phyloP scores from a whole-genome alignment of 2,888 invertebrate genomes.

The Orthosia cruda region DNA sequence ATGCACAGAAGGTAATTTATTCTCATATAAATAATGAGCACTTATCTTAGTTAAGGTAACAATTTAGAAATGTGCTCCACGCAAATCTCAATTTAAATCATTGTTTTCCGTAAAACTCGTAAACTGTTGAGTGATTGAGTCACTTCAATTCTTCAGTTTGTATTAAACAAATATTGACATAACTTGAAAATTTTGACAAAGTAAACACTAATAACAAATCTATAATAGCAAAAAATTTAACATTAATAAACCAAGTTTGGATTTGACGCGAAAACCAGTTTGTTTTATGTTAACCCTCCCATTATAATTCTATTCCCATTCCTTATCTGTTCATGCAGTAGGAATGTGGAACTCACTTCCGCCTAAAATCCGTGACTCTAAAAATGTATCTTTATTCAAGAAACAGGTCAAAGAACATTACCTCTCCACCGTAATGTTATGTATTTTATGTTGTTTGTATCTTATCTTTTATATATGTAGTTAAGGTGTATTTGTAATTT shows the following conservation, averaged over 20 bases:
- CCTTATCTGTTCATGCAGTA: too few relatives aligned
- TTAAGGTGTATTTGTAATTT: too few relatives aligned
- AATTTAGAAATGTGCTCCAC: background rate
- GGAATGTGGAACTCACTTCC: too few relatives aligned
- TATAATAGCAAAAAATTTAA: conserved; percentile 52
- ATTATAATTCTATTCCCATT: too few relatives aligned
- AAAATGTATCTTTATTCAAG: too few relatives aligned
- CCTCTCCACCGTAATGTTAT: too few relatives aligned
- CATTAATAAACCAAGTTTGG: conserved; percentile 46
- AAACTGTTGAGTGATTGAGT: background rate
- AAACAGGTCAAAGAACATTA: too few relatives aligned
- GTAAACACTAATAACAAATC: conserved; percentile 36
- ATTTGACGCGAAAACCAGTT: conserved; percentile 46
- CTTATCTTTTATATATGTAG: too few relatives aligned
- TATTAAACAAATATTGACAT: conserved; percentile 20
- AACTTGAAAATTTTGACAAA: conserved; percentile 24
- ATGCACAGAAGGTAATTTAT: background rate
- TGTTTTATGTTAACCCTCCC: conserved; percentile 27
- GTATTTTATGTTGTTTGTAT: too few relatives aligned
- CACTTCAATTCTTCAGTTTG: background rate
- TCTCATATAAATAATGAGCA: background rate
- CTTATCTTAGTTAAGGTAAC: background rate
- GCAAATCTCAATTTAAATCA: background rate
- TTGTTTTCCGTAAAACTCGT: background rate
- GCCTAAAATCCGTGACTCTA: too few relatives aligned